phyloP scores from a whole-genome alignment of 2,113 vertebrate genomes.

The Bos javanicus region DNA sequence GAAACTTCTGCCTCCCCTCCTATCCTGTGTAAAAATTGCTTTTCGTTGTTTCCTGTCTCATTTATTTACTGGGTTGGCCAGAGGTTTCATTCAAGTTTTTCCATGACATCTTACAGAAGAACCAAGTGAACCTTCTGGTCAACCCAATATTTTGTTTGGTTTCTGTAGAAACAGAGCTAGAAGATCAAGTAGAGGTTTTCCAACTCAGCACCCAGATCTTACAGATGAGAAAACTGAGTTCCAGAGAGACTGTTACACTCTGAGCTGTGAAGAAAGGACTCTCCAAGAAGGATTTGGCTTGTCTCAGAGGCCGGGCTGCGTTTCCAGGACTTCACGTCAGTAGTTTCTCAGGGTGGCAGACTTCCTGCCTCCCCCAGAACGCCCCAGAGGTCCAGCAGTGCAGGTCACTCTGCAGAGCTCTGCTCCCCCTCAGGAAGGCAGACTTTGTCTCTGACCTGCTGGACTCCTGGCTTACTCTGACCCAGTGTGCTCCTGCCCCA shows the following conservation, averaged over 20 bases:
- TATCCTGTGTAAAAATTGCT: neutral
- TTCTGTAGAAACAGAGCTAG: neutral
- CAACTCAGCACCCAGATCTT: neutral
- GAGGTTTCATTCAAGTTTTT: neutral
- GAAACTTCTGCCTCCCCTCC: neutral
- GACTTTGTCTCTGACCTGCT: neutral
- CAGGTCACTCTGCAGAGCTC: neutral
- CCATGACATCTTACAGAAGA: neutral
- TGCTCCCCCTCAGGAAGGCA: neutral
- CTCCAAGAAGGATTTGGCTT: neutral
- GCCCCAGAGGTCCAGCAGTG: neutral
- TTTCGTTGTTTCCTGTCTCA: neutral
- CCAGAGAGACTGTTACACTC: neutral
- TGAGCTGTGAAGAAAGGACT: neutral
- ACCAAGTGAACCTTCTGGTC: neutral
- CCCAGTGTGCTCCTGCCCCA: neutral
- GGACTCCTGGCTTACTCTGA: neutral
- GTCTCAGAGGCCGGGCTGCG: neutral
- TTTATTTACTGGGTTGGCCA: neutral
- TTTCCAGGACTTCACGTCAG: conserved; percentile 21
- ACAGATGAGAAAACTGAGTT: conserved; percentile 34
- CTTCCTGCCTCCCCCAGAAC: neutral
- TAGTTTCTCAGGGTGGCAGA: neutral
- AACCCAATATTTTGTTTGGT: neutral
- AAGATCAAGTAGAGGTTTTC: neutral